phyloP scores from a whole-genome alignment of 2,797 vertebrate genomes.

The Hippopotamyrus pictus region DNA sequence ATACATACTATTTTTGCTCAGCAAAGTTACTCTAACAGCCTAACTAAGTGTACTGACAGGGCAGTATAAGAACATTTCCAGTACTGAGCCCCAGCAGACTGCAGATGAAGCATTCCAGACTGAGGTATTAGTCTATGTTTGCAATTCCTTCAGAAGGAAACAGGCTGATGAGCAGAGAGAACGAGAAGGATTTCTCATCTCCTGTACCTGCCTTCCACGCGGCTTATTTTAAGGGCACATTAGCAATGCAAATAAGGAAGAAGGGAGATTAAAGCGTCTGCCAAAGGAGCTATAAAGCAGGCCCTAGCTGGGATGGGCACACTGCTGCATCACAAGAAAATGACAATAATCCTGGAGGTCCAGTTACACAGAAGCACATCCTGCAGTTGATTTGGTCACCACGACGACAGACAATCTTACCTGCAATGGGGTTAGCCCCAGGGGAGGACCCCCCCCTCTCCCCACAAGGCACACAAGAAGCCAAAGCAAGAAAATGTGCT shows the following conservation, averaged over 20 bases:
- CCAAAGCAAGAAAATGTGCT: neutral
- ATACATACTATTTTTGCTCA: neutral
- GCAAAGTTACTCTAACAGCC: neutral
- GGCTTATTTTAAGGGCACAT: constrained; percentile 18
- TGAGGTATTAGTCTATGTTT: neutral
- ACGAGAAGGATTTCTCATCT: neutral
- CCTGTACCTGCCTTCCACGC: neutral
- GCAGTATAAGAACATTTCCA: neutral
- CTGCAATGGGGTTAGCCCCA: neutral
- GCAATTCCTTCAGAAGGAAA: neutral
- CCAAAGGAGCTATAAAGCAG: neutral
- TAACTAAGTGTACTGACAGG: neutral
- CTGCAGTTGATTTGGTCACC: neutral
- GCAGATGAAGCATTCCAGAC: neutral
- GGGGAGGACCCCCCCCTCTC: neutral
- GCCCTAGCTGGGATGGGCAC: neutral
- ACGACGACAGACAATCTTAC: neutral
- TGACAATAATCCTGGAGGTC: neutral
- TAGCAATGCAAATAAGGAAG: constrained; percentile 33
- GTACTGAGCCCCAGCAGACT: neutral
- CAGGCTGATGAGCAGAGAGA: neutral
- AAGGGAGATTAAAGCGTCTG: neutral
- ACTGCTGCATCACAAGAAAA: neutral
- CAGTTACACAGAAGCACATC: constrained; percentile 24
- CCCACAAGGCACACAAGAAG: neutral